Evolutionary conservation across 2,888 invertebrate genomes (phyloP).

Genomic region (Drosophila yooni): DNA sequence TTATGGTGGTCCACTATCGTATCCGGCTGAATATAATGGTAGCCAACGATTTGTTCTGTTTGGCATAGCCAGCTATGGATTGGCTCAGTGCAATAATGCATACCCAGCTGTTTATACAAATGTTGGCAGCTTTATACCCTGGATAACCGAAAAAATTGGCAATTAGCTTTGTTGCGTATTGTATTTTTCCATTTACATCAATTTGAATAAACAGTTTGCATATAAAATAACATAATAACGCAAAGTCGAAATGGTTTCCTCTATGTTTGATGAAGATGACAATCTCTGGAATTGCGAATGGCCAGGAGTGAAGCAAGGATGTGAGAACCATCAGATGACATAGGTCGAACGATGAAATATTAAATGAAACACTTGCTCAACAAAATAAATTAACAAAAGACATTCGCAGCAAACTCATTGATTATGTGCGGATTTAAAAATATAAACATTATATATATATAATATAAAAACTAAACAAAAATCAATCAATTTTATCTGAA

Average conservation of each 20-base stretch:
- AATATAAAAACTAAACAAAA: no score
- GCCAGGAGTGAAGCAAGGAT: background rate
- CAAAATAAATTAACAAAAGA: background rate
- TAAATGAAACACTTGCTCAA: background rate
- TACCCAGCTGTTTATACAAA: conserved; percentile 37
- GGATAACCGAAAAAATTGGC: conserved; percentile 34
- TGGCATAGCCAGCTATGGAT: conserved; percentile 41
- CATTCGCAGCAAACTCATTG: no score
- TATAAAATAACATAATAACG: background rate
- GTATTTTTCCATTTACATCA: background rate
- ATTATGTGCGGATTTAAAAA: no score
- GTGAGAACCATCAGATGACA: conserved; percentile 75
- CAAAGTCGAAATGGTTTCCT: conserved; percentile 60
- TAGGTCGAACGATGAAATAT: background rate
- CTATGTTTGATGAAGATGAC: conserved; percentile 82
- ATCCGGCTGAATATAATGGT: background rate
- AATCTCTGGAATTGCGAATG: conserved; percentile 59
- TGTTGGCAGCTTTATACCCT: conserved; percentile 23
- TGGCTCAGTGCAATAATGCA: accelerated
- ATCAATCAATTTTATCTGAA: no score
- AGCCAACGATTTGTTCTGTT: conserved; percentile 13
- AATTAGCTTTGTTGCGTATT: background rate
- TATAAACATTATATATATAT: no score
- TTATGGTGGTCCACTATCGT: conserved; percentile 28
- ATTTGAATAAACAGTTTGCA: background rate